Conservation (phyloP, 2,888 invertebrate genomes). For the Eurois occulta region DNA sequence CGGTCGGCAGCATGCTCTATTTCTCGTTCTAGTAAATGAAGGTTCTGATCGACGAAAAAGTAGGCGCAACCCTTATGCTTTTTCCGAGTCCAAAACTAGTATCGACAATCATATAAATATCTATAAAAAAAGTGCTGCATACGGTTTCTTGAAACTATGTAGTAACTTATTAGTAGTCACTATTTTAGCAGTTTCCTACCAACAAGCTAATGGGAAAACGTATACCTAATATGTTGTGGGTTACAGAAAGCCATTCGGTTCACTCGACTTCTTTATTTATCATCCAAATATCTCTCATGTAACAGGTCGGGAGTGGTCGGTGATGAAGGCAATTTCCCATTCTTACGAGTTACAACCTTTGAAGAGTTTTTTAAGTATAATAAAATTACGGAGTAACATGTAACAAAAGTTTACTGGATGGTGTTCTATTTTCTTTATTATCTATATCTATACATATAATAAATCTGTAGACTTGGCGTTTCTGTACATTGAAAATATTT, state of each 20-base stretch:
- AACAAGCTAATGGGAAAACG: constrained; percentile 11
- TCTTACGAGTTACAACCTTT: not conserved
- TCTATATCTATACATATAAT: too few relatives aligned
- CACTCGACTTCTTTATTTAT: constrained; percentile 30
- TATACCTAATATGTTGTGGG: constrained; percentile 23
- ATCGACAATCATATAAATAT: too few relatives aligned
- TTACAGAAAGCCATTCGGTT: constrained; percentile 29
- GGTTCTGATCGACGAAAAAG: too few relatives aligned
- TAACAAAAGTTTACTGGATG: not conserved
- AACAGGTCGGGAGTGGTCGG: constrained; percentile 4
- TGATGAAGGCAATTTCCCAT: constrained; percentile 17
- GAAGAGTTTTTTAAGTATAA: not conserved
- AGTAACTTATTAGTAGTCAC: not conserved
- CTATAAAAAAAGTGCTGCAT: too few relatives aligned
- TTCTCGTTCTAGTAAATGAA: too few relatives aligned
- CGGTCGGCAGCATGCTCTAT: too few relatives aligned
- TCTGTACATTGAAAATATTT: too few relatives aligned
- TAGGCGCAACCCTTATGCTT: too few relatives aligned
- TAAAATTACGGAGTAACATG: not conserved
- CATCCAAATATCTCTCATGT: constrained; percentile 16
- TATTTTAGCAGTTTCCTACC: not conserved
- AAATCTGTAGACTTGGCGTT: too few relatives aligned
- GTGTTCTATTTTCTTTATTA: not conserved
- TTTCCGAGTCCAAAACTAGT: too few relatives aligned
- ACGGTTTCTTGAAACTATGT: not conserved